Evolutionary conservation across 2,797 vertebrate species (phyloP).

Genomic region (Calcarius lapponicus): DNA sequence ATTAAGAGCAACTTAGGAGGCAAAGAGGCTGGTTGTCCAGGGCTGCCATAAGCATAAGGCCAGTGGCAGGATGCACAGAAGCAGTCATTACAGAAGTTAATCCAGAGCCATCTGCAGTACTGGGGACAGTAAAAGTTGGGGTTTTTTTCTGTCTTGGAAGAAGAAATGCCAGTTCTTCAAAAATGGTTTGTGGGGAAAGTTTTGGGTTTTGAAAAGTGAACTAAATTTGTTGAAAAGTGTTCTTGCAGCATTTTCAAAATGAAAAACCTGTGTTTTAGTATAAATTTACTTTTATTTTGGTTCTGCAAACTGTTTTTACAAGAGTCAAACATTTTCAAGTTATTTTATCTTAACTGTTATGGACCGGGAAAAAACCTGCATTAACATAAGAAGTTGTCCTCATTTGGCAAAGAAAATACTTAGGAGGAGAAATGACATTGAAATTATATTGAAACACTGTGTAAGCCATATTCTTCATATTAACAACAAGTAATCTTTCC

Average conservation of each 20-base stretch:
- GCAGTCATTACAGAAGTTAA: background rate
- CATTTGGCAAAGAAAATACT: background rate
- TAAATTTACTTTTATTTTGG: background rate
- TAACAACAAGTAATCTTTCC: background rate
- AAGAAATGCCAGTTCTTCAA: background rate
- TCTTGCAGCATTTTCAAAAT: background rate
- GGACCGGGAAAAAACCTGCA: fast-evolving
- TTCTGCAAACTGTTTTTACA: background rate
- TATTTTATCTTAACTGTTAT: background rate
- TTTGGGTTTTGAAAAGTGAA: background rate
- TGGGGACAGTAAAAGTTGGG: background rate
- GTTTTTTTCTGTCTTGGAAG: background rate
- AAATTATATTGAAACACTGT: background rate
- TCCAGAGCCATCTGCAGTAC: background rate
- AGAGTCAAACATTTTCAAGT: background rate
- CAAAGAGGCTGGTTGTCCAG: background rate
- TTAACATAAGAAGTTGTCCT: background rate
- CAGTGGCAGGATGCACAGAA: background rate
- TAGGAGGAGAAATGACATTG: background rate
- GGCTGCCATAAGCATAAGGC: background rate
- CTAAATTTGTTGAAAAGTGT: background rate
- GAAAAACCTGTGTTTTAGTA: background rate
- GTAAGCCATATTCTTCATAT: background rate
- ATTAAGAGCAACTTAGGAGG: background rate
- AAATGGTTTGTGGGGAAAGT: background rate